Base-by-base conservation (phyloP, 2,113 vertebrate genomes). In the Cairina moschata region DNA sequence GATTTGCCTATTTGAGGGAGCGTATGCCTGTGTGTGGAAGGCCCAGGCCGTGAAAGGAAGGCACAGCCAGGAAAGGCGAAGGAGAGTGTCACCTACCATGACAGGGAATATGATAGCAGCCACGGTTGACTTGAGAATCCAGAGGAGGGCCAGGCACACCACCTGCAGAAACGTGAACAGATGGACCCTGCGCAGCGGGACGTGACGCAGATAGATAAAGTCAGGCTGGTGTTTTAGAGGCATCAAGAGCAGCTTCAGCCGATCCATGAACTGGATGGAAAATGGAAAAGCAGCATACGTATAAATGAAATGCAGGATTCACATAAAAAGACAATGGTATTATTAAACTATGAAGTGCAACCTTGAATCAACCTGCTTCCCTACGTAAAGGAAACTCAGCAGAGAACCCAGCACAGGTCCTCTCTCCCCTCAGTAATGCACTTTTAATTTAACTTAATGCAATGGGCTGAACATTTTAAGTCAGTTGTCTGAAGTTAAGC, bases 21-120 rank as follows among this genome's bases (percentile, higher is more conserved):
- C 5, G 44, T 13, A 4, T 1, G 20, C 20, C 17, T 1, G 0
- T 1, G 18, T 1, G 20, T 3, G 31, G 44, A 56, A 89, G 50
- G 54, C 2, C 23, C 28, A 29, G 88, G 80, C 56, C 56, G 48
- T 1, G 1, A 21, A 69, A 59, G 48, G 46, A 25, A 54, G 9
- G 31, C 6, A 11, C 13, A 26, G 22, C 16, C 6, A 8, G 46
- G 31, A 72, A 9, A n/a, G 2, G 32, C 1, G 20, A 46, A 40
- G 38, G n/a, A 86, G 17, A 17, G 23, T 0, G 0, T 11, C 72
- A 72, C 98, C 93, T 93, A 99, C 99, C 99, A 99, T 99, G 93
- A 99, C 99, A 23, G 99, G 99, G 96, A 99, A 99, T 67, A 99
- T 90, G 84, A 99, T 99, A 83, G 99, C 99, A n/a, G 99, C 99